Conservation (phyloP, 2,113 vertebrate genomes). For the Heterotilapia buettikoferi region DNA sequence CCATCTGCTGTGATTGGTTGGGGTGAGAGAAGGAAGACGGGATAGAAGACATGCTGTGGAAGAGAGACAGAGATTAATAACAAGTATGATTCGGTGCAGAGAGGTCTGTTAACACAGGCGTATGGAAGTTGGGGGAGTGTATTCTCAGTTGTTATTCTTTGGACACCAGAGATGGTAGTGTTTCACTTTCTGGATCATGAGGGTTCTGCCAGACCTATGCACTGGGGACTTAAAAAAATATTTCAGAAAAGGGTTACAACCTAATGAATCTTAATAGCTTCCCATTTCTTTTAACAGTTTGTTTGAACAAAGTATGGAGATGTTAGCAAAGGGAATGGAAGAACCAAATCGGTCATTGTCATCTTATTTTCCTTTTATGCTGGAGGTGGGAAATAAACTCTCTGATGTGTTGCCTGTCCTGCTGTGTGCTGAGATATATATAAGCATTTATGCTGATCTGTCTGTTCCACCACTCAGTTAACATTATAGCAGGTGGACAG, state of each 20-base stretch:
- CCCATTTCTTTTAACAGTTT: background rate
- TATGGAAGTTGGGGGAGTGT: background rate
- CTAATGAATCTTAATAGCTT: background rate
- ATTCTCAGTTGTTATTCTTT: background rate
- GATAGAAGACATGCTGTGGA: background rate
- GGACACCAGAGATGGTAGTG: background rate
- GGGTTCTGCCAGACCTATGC: background rate
- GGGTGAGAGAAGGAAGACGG: background rate
- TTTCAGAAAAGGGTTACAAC: background rate
- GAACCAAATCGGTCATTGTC: background rate
- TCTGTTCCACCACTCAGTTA: background rate
- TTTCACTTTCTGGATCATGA: background rate
- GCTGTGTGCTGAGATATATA: background rate
- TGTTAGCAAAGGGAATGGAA: background rate
- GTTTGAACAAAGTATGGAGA: background rate
- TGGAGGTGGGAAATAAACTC: background rate
- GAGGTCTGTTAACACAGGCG: background rate
- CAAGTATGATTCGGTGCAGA: background rate
- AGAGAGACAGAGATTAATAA: background rate
- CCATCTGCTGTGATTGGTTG: fast-evolving
- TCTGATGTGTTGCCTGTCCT: background rate
- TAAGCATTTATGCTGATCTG: background rate
- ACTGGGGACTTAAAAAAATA: background rate
- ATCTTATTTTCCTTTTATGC: background rate
- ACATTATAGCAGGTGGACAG: background rate